Evolutionary conservation across 1,140 invertebrate genomes (phyloP), one percentile per base, ranked within the genome.

Genomic region (Samia ricini): DNA sequence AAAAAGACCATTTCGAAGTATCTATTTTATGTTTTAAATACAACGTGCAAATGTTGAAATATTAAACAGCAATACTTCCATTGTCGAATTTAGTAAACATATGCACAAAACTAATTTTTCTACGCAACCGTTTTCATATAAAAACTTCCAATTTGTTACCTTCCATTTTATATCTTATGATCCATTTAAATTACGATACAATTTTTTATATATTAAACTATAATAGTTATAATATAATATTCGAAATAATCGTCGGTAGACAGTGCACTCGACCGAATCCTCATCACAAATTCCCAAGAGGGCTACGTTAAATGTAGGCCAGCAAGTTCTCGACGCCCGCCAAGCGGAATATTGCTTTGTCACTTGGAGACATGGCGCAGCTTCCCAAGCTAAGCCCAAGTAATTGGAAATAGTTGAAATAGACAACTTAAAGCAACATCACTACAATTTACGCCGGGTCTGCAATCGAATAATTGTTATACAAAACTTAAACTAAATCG

Each of bases 381-480:
- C 69, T 79, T 67, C 76, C 69, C 33, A 12, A 42, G 33, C 83
- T 87, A 88, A 89, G 83, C 82, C 79, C 76, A 83, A 89, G 83
- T 88, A 87, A 89, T 89, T 89, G 87, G 85, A 88, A 88, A 88
- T 88, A 86, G 77, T 89, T 88, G 78, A 87, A 88, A 86, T 85
- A 80, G 75, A 75, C 72, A 71, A 80, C 71, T 76, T 72, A 70
- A 71, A 79, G 69, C 64, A 69, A 71, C 71, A 68, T 69, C 60
- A 64, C 60, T 61, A 18, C 63, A 56, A 56, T 24, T 56, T 55
- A 51, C 59, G 51, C 60, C 52, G 60, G 24, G 50, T 62, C 66
- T 70, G 66, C 61, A 71, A 62, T 50, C 26, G 60, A 66, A 60
- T 49, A 42, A 49, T 51, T 66, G 15, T 54, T 7, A 10, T n/a